These are phyloP conservation scores for Vimba vimba DNA, from an alignment of 2,113 vertebrate genomes.

Conservation along the genomic window DNA sequence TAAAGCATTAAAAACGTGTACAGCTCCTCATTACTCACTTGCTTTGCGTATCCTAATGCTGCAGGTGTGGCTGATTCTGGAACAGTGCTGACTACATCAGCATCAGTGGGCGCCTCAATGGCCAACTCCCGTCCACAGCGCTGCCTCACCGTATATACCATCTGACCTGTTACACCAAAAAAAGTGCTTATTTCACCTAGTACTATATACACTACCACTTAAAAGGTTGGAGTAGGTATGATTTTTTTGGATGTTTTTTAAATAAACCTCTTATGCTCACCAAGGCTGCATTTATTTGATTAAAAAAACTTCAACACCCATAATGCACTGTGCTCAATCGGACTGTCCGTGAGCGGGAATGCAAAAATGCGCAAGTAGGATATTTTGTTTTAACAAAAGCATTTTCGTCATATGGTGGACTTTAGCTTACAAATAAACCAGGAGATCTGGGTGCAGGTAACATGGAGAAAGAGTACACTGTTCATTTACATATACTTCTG, in stretches of 20 bases:
- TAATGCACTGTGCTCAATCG: neutral
- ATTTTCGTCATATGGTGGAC: neutral
- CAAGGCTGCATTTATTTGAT: no score
- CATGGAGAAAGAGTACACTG: neutral
- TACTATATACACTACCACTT: neutral
- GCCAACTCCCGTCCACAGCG: constrained; percentile 94
- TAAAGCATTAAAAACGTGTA: neutral
- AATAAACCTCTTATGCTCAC: neutral
- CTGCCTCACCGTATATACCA: constrained; percentile 95
- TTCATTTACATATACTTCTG: neutral
- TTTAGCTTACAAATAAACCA: neutral
- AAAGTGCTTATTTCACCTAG: neutral
- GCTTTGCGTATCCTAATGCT: constrained; percentile 91
- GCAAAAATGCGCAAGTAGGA: neutral
- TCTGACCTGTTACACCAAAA: constrained; percentile 83
- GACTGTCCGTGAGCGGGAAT: neutral
- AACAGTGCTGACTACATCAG: constrained; percentile 96
- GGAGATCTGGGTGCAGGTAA: neutral
- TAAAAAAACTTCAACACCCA: neutral
- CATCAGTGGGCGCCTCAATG: constrained; percentile 91
- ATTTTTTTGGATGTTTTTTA: neutral
- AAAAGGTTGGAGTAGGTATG: neutral
- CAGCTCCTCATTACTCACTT: constrained; percentile 74
- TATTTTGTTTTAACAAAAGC: neutral
- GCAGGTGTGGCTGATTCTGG: constrained; percentile 97